Percentiles rank a stretch among this genome's conserved stretches.
Conservation (phyloP, 1,140 invertebrate species). For the Leptinotarsa lineolata region DNA sequence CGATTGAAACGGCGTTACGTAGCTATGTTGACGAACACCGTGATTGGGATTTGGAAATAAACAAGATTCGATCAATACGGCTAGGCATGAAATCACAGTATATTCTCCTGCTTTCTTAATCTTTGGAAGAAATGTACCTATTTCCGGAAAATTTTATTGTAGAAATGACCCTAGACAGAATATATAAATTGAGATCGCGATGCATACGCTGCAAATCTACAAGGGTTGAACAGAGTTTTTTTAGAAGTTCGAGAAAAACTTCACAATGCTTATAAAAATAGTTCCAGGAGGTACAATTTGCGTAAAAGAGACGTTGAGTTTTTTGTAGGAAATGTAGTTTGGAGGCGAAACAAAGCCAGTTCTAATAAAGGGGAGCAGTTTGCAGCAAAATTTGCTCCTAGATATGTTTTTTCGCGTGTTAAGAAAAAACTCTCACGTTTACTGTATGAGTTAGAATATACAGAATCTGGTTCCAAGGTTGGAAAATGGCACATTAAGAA, state of each 20-base stretch:
- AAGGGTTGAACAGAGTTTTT: background rate
- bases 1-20: constrained; percentile 17
- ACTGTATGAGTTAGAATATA: constrained; percentile 11
- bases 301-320: constrained; percentile 14
- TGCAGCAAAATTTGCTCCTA: constrained; percentile 25
- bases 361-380: constrained; percentile 28
- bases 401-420: constrained; percentile 15
- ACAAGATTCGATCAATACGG: background rate
- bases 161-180: background rate
- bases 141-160: background rate
- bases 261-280: constrained; percentile 23
- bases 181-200: background rate
- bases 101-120: background rate
- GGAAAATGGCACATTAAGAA: constrained; percentile 31
- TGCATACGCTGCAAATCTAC: background rate
- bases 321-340: constrained; percentile 21
- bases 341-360: constrained; percentile 25
- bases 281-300: constrained; percentile 20
- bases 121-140: background rate
- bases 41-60: background rate
- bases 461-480: background rate
- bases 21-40: constrained; percentile 5
- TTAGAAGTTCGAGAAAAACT: constrained; percentile 17
- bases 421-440: constrained; percentile 11
- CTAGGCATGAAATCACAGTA: too few species aligned